Evolutionary conservation across 2,113 vertebrate species (phyloP), one percentile per base, ranked within the genome.

Genomic region (Hoplias malabaricus): DNA sequence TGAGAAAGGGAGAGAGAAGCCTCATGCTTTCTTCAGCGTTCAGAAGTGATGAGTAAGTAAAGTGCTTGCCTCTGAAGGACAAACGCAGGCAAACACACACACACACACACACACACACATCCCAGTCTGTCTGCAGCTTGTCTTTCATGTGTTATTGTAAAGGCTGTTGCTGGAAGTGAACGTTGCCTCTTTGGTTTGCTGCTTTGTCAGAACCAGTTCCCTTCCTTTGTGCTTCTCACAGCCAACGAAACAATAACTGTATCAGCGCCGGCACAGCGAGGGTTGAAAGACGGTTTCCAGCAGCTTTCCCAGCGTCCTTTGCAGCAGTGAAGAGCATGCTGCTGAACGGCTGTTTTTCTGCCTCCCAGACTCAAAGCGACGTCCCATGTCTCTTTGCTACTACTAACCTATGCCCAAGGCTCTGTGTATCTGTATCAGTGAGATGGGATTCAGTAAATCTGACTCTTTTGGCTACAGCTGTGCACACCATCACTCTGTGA

Each of bases 1-100:
- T 88, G 75, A 40, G 77, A 81, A 75, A 85, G 84, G 81, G 70
- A 61, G 69, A 21, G 48, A 38, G 63, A 25, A 14, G 27, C 54
- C 3, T 36, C n/a, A 13, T 9, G 29, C 29, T 61, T 69, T 56
- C 48, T 50, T 70, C 10, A 6, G 16, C 34, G 29, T 62, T 62
- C 59, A 62, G 59, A 34, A 62, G 33, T 62, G 59, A 62, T 62
- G 59, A 62, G 57, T 57, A 67, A 68, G 66, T 48, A 29, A 69
- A 50, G 40, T 14, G 43, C 42, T 69, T n/a, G 42, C 42, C 53
- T 57, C 48, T 46, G 23, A 72, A 61, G 59, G 42, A 65, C 57
- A 76, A 23, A 72, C 59, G 48, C 29, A 5, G n/a, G 34, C 61
- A 36, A 46, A 72, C 72, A 33, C 56, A 63, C 56, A 63, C 54